These are phyloP conservation scores for Mesocentrotus franciscanus DNA, from an alignment of 53 echinoderm and acorn worm species.

Conservation along the genomic window DNA sequence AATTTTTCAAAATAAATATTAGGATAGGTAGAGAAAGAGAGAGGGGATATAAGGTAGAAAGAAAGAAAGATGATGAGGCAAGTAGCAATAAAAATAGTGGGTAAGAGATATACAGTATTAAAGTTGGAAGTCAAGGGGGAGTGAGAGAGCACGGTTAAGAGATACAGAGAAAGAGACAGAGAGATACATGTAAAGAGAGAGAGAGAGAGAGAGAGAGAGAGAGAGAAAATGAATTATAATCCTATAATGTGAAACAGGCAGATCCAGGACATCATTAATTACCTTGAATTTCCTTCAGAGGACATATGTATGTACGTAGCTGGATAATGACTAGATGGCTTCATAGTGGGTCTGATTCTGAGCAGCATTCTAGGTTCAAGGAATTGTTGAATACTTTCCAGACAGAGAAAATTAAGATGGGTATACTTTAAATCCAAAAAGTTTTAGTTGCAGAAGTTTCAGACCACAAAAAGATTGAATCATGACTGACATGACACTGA, in stretches of 20 bases:
- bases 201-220: background rate
- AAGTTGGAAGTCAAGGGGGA: too few species aligned
- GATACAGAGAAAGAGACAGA: background rate
- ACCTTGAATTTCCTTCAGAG: background rate
- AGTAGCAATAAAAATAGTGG: background rate
- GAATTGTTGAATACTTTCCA: background rate
- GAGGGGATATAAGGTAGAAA: background rate
- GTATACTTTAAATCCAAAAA: too few species aligned
- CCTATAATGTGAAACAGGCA: background rate
- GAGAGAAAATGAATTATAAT: background rate
- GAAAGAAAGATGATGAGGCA: background rate
- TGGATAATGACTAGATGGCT: background rate
- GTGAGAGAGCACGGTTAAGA: background rate
- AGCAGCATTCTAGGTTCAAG: background rate
- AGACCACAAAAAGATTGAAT: background rate
- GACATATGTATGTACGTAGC: background rate
- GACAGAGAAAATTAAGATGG: background rate
- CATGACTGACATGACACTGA: background rate
- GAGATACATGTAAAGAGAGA: background rate
- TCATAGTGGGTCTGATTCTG: background rate
- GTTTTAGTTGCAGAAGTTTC: too few species aligned
- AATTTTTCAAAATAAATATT: too few species aligned
- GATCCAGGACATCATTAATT: conserved; percentile 6
- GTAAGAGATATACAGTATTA: background rate
- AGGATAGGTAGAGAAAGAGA: background rate